These are phyloP conservation scores for Cladopsammia gracilis DNA, from an alignment of 64 coral and sea anemone genomes.

Conservation along the genomic window DNA sequence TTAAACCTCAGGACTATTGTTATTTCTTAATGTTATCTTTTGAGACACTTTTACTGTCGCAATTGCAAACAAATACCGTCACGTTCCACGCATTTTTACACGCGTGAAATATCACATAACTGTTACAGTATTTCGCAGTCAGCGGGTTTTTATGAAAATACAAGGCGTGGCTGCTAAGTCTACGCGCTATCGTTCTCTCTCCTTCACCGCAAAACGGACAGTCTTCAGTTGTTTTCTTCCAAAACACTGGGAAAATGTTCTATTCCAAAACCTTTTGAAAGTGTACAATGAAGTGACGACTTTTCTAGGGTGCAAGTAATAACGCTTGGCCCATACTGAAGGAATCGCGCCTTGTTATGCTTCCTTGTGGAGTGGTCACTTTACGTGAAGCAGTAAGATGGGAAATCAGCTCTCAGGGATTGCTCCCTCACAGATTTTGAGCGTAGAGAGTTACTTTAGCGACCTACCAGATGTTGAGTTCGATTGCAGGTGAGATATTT, in stretches of 20 bases:
- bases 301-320: conserved; percentile 44
- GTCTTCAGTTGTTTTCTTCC: neutral
- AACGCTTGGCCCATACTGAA: neutral
- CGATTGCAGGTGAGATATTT: conserved; percentile 81
- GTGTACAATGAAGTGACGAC: conserved; percentile 1
- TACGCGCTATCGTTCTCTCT: neutral
- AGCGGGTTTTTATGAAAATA: neutral
- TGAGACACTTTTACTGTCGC: too few species aligned
- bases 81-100: neutral
- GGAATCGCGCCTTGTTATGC: neutral
- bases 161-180: conserved; percentile 13
- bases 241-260: neutral
- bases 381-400: conserved; percentile 37
- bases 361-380: neutral
- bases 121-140: neutral
- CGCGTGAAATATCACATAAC: neutral
- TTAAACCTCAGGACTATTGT: too few species aligned
- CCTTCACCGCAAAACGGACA: neutral
- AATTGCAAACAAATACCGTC: too few species aligned
- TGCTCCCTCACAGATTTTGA: conserved; percentile 95
- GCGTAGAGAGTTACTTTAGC: conserved; percentile 95
- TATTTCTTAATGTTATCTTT: too few species aligned
- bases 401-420: conserved; percentile 96
- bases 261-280: neutral
- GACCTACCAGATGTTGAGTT: conserved; percentile 94